phyloP scores from a whole-genome alignment of 1,140 invertebrate genomes.

The Mylabris phalerata region DNA sequence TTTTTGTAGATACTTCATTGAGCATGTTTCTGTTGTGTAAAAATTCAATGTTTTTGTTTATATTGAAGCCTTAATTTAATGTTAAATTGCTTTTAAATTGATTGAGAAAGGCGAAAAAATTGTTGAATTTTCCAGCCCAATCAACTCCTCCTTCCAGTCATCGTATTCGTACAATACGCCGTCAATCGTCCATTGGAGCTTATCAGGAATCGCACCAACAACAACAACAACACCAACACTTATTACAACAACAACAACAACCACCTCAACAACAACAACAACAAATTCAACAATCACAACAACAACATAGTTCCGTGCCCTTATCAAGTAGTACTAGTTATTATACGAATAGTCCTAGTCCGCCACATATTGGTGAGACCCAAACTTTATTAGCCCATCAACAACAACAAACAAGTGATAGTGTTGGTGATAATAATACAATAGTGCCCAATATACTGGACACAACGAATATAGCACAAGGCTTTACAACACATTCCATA shows the following conservation, averaged over 20 bases:
- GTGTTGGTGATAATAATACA: not conserved
- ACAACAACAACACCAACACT: slow-evolving; percentile 43
- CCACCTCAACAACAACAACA: slow-evolving; percentile 44
- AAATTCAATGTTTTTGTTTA: too few species aligned
- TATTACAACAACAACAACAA: slow-evolving; percentile 44
- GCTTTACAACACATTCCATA: slow-evolving; percentile 36
- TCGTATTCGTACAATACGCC: slow-evolving; percentile 48
- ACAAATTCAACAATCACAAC: slow-evolving; percentile 11
- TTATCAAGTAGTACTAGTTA: slow-evolving; percentile 42
- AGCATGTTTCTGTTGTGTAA: too few species aligned
- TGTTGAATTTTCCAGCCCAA: slow-evolving; percentile 38
- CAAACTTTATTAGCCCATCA: not conserved
- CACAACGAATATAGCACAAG: slow-evolving; percentile 10
- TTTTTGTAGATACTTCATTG: too few species aligned
- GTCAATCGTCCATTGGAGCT: slow-evolving; percentile 52
- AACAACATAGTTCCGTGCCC: slow-evolving; percentile 27
- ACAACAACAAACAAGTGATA: slow-evolving; percentile 6
- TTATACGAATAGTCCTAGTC: slow-evolving; percentile 41
- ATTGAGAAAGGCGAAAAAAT: too few species aligned
- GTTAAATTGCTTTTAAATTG: too few species aligned
- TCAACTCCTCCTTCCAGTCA: slow-evolving; percentile 50
- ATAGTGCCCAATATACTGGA: not conserved
- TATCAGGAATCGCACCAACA: slow-evolving; percentile 45
- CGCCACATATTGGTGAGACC: slow-evolving; percentile 28
- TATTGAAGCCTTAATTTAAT: too few species aligned